Conservation (phyloP, 2,888 invertebrate species). For the Mythimna ferrago region DNA sequence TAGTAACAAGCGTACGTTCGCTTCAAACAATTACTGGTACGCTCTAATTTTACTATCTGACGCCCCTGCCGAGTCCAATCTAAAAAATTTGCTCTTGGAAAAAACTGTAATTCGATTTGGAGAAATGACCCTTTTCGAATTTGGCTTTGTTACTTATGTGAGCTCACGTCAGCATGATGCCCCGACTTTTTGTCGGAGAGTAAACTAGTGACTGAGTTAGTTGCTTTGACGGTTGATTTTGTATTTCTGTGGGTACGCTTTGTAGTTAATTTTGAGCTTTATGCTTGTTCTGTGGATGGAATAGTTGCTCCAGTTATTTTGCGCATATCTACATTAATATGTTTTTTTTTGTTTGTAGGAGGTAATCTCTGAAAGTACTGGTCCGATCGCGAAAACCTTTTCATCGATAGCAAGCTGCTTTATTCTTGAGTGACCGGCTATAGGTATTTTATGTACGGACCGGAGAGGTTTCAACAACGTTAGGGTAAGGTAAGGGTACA, state of each 20-base stretch:
- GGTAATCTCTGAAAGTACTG: too few species aligned
- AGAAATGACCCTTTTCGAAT: conserved; percentile 69
- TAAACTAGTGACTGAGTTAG: conserved; percentile 24
- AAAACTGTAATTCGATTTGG: conserved; percentile 77
- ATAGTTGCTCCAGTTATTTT: not conserved
- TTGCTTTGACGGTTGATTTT: conserved; percentile 7
- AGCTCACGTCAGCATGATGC: conserved; percentile 55
- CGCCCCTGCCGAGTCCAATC: conserved; percentile 71
- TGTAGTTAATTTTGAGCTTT: conserved; percentile 15
- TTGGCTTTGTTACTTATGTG: conserved; percentile 69
- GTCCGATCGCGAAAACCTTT: too few species aligned
- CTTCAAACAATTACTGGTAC: conserved; percentile 80
- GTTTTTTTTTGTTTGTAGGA: too few species aligned
- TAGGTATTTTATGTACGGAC: too few species aligned
- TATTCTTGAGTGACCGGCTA: too few species aligned
- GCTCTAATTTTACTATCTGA: conserved; percentile 83
- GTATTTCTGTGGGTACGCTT: conserved; percentile 17
- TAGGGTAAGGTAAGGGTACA: too few species aligned
- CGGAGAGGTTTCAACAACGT: too few species aligned
- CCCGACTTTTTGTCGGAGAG: conserved; percentile 39
- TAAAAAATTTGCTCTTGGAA: conserved; percentile 72
- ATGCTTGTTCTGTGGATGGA: not conserved
- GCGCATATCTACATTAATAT: too few species aligned
- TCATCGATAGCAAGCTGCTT: too few species aligned
- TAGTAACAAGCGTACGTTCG: conserved; percentile 69